Evolutionary conservation across 1,140 invertebrate genomes (phyloP), one percentile per base, ranked within the genome.

Genomic region (Listronotus oregonensis): DNA sequence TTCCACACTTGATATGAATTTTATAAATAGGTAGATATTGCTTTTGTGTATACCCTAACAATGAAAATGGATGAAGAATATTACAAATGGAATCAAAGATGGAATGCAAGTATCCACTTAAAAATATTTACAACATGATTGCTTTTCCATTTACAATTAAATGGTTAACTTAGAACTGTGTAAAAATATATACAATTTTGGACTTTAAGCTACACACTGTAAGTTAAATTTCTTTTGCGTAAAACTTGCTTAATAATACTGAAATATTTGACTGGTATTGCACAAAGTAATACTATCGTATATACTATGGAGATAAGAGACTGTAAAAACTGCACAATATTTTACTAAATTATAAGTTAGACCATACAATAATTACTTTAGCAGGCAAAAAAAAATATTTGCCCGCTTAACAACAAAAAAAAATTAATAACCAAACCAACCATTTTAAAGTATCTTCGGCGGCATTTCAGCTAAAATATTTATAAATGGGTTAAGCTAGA

Each of bases 101-200:
- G 51, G 54, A 64, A 64, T 68, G n/a, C 52, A 62, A 69, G 68
- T 69, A 66, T 66, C 62, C 69, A n/a, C n/a, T n/a, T 55, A 68
- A 66, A 63, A 55, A 50, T 71, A 69, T 71, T n/a, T n/a, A 63
- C 59, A 71, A 59, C 58, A 61, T 72, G 68, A n/a, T 72, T 72
- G 70, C 68, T 72, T 68, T 69, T 66, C 49, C 40, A n/a, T 67
- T 67, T 57, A 17, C n/a, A 52, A 31, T 55, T 55, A 21, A 50
- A 15, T 50, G 8, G 47, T n/a, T n/a, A 12, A 18, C 42, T 27
- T 54, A 57, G n/a, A 65, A 63, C 55, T 61, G 43, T n/a, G n/a
- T 62, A 70, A 70, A 70, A 70, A 68, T 64, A 69, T 71, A 59
- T 67, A 72, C 64, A 72, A 60, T 39, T 58, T 12, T 58, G 44